Conservation (phyloP, 2,797 vertebrate genomes). For the Lepus oiostolus region DNA sequence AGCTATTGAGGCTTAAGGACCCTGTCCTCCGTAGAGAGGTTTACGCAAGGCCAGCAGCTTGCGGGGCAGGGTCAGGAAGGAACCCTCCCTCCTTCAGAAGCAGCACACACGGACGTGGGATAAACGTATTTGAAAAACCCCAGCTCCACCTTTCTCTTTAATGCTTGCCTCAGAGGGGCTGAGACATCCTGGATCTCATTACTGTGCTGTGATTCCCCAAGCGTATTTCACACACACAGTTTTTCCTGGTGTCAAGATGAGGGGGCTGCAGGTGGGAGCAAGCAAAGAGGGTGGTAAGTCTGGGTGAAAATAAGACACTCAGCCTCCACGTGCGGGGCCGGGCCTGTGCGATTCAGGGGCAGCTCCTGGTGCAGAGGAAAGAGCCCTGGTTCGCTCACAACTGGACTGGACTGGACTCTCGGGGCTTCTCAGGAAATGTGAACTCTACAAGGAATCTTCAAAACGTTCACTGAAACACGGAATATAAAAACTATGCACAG, state of each 20-base stretch:
- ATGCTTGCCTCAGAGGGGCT: slow-evolving; percentile 9
- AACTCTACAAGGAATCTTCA: too few relatives aligned
- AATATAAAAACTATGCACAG: too few relatives aligned
- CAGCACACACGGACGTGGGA: slow-evolving; percentile 56
- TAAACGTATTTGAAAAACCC: slow-evolving; percentile 46
- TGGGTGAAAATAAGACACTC: not conserved
- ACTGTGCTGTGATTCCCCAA: not conserved
- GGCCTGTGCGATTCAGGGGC: not conserved
- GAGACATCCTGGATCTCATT: slow-evolving; percentile 49
- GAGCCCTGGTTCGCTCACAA: not conserved
- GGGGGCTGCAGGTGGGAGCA: not conserved
- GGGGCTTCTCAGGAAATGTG: not conserved
- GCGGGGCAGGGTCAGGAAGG: not conserved
- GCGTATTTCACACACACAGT: not conserved
- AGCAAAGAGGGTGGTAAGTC: not conserved
- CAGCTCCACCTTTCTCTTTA: slow-evolving; percentile 37
- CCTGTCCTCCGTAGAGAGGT: too few relatives aligned
- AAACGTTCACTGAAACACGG: too few relatives aligned
- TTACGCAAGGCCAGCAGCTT: not conserved
- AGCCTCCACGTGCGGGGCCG: accelerated
- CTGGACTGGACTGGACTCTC: accelerated
- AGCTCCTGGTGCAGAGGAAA: accelerated
- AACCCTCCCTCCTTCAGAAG: not conserved
- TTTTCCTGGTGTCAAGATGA: not conserved
- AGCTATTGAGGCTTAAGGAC: not conserved